Evolutionary conservation across 2,113 vertebrate genomes (phyloP), one percentile per base, ranked within the genome.

Genomic region (Chlorodrepanis virens): DNA sequence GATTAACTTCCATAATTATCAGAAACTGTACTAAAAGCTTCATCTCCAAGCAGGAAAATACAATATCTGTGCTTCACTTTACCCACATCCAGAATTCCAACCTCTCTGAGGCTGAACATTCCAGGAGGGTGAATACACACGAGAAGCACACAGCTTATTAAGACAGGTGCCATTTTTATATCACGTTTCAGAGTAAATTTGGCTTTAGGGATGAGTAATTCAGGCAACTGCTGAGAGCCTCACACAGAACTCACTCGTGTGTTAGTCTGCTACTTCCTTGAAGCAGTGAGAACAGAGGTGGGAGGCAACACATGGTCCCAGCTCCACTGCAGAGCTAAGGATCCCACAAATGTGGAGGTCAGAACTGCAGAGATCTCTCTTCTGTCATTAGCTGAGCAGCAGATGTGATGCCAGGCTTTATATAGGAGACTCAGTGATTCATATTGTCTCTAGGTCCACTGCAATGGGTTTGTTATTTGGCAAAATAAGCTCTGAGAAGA

Each of bases 191-290:
- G 85, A 95, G 93, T 93, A 95, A 95, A 96, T 94, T 95, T 95
- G 94, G 91, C 88, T 92, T 93, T 63, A 78, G 72, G 79, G 85
- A 96, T 95, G 94, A 97, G 92, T 96, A 96, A 97, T 94, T 95
- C 92, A 88, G 83, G 61, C 88, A 92, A 96, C 92, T 92, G 93
- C 90, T 84, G 96, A 95, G 94, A 92, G 49, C 79, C 83, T 88
- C 80, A 78, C 90, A 90, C 47, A 87, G 94, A 90, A 88, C 82
- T 71, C 90, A 68, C 96, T 96, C 79, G 76, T 95, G 92, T 96
- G 96, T 95, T 96, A 96, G 96, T 83, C 96, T 96, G 93, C 85
- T 93, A 95, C 92, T 95, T 96, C 96, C 90, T 81, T 86, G 65
- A 86, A 71, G 96, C 88, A 93, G 39, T 78, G 75, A 87, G 92